Evolutionary conservation across 1,140 invertebrate genomes (phyloP).

Genomic region (Cotesia chilonis): DNA sequence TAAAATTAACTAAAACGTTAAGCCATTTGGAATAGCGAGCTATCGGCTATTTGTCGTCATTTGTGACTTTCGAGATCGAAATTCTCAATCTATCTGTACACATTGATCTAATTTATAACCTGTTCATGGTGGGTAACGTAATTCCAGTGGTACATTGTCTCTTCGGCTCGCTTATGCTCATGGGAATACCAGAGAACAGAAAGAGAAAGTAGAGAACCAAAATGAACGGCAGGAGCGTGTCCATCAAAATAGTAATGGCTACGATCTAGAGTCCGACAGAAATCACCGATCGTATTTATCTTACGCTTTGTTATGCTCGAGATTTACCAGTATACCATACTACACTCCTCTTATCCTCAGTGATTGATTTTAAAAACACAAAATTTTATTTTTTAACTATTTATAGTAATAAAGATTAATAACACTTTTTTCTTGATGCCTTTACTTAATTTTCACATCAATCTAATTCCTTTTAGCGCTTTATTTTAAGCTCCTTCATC

Average conservation of each 20-base stretch:
- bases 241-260: conserved; percentile 37
- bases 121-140: too few species aligned
- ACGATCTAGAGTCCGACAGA: conserved; percentile 36
- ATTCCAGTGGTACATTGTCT: conserved; percentile 26
- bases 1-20: too few species aligned
- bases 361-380: too few species aligned
- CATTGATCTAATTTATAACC: conserved; percentile 43
- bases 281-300: conserved; percentile 31
- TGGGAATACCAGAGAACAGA: conserved; percentile 15
- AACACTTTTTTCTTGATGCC: too few species aligned
- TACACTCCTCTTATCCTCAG: too few species aligned
- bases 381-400: not conserved
- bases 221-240: conserved; percentile 21
- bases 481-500: not conserved
- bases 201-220: not conserved
- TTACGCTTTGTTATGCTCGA: conserved; percentile 30
- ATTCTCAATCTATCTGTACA: conserved; percentile 24
- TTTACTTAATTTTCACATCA: not conserved
- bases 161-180: conserved; percentile 27
- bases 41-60: conserved; percentile 39
- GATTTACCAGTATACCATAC: conserved; percentile 28
- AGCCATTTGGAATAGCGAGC: not conserved
- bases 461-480: not conserved
- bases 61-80: conserved; percentile 15
- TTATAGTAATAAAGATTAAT: too few species aligned